A percentile compares a stretch with the other conserved stretches of the same genome.
Evolutionary conservation across 2,113 vertebrate genomes (phyloP).

Genomic region (Cepphus grylle): DNA sequence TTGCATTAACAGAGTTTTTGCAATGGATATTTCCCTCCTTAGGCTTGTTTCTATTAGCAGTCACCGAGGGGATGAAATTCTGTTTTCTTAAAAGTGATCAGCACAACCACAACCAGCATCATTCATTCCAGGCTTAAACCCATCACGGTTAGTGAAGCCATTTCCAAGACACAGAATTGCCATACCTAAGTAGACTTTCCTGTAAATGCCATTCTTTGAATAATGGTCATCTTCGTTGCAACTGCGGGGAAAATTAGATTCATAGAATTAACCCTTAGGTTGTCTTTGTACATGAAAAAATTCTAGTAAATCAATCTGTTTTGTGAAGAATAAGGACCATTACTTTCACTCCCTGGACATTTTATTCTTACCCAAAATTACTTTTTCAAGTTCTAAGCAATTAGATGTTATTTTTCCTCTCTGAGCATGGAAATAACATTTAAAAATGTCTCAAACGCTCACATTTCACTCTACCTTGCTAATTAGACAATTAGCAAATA

Average conservation of each 20-base stretch:
- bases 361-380: neutral
- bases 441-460: neutral
- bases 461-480: neutral
- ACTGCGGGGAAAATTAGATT: neutral
- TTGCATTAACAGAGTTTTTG: neutral
- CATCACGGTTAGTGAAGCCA: neutral
- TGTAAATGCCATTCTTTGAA: neutral
- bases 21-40: neutral
- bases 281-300: neutral
- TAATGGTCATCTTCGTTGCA: neutral
- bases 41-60: neutral
- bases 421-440: neutral
- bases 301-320: neutral
- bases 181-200: neutral
- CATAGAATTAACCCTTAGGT: neutral
- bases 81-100: neutral
- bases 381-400: neutral
- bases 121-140: neutral
- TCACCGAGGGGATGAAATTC: neutral
- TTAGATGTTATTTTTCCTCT: neutral
- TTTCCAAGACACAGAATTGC: neutral
- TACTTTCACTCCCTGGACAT: neutral
- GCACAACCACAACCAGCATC: neutral
- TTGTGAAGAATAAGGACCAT: neutral
- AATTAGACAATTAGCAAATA: neutral